Percentiles rank a stretch among this genome's conserved stretches.
phyloP scores from a whole-genome alignment of 2,888 invertebrate genomes.

The Andrena dorsata region DNA sequence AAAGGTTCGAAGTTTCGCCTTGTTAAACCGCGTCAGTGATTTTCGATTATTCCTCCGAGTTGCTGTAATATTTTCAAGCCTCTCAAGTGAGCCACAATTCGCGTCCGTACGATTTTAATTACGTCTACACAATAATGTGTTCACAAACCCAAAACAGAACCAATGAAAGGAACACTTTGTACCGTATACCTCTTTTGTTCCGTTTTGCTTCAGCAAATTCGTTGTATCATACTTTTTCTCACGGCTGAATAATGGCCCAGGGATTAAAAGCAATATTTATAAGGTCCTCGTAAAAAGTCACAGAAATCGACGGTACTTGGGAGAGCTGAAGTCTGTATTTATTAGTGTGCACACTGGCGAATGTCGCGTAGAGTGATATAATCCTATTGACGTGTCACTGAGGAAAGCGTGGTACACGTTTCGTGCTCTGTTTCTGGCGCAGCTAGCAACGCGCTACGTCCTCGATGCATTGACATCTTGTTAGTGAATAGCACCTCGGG shows the following conservation, averaged over 20 bases:
- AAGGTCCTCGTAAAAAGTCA: slow-evolving; percentile 2
- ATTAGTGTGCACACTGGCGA: background rate
- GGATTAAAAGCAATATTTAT: slow-evolving; percentile 35
- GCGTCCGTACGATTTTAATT: slow-evolving; percentile 16
- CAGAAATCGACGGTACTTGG: background rate
- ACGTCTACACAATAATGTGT: background rate
- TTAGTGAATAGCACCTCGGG: slow-evolving; percentile 67
- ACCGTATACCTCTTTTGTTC: slow-evolving; percentile 10
- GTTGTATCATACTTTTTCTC: slow-evolving; percentile 16
- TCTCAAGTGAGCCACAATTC: background rate
- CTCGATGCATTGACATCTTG: slow-evolving; percentile 66
- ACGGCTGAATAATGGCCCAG: slow-evolving; percentile 14
- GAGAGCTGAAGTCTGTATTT: background rate
- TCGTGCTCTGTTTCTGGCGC: slow-evolving; percentile 21
- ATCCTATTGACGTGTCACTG: slow-evolving; percentile 19
- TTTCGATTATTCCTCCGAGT: slow-evolving; percentile 1
- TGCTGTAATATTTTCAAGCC: background rate
- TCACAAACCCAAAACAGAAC: background rate
- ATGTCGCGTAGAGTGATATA: background rate
- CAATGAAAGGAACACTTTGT: slow-evolving; percentile 1
- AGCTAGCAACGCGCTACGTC: background rate
- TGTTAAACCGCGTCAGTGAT: background rate
- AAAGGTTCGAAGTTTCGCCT: background rate
- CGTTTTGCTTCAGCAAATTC: background rate
- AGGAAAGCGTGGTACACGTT: slow-evolving; percentile 11